A percentile compares a stretch with the other conserved stretches of the same genome.
Evolutionary conservation across 2,797 vertebrate species (phyloP).

Genomic region (Chromobotia macracanthus): DNA sequence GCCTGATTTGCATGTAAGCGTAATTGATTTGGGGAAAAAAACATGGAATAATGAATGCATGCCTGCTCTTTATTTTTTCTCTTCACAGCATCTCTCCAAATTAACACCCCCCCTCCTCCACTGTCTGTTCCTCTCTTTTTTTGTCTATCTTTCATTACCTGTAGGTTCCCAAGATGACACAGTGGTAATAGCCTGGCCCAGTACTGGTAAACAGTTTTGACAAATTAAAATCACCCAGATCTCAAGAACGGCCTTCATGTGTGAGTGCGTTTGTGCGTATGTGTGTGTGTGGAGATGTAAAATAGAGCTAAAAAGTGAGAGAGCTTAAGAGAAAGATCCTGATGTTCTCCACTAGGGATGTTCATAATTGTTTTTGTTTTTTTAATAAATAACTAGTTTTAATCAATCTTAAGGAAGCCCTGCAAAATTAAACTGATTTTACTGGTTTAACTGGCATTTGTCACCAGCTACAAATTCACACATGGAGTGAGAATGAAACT

Average conservation of each 20-base stretch:
- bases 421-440: no score
- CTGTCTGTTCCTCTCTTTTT: conserved; percentile 55
- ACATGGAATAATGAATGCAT: conserved; percentile 62
- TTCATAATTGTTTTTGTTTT: conserved; percentile 20
- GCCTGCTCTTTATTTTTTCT: conserved; percentile 35
- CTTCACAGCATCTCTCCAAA: conserved; percentile 41
- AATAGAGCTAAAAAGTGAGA: background rate
- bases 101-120: conserved; percentile 15
- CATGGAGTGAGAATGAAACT: background rate
- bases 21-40: conserved; percentile 73
- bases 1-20: conserved; percentile 72
- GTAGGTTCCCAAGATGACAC: conserved; percentile 77
- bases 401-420: no score
- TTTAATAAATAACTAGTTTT: no score
- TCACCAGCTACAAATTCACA: conserved; percentile 19
- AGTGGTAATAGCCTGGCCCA: conserved; percentile 79
- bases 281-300: conserved; percentile 8
- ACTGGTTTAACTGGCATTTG: background rate
- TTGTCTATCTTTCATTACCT: conserved; percentile 82
- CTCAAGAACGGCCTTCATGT: conserved; percentile 31
- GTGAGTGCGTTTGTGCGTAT: conserved; percentile 34
- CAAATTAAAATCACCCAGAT: conserved; percentile 81
- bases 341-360: conserved; percentile 18
- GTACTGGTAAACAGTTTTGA: conserved; percentile 82
- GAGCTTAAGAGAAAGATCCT: background rate